Base-by-base conservation (phyloP, 2,888 invertebrate species). In the Cheilosia vernalis region DNA sequence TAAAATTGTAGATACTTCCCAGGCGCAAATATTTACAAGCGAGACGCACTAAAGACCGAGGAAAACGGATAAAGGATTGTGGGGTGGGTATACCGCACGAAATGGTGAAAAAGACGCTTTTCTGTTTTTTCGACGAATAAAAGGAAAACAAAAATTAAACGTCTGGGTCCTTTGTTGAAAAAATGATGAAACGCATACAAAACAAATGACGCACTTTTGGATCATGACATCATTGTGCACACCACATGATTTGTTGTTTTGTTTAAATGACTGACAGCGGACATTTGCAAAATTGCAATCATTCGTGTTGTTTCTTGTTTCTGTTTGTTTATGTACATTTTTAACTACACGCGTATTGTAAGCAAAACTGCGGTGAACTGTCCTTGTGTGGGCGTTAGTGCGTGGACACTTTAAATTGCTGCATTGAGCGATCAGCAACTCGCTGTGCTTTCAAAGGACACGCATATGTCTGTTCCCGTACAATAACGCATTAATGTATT, bases 161-260 rank as follows among this genome's bases (percentile, higher is more conserved):
- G 58, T 76, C 77, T 67, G 58, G 44, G 24, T 47, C 69, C 30
- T 78, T 78, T 78, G 69, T 69, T 63, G 63, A 78, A 37, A 37
- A 37, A 13, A 47, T 56, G 40, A 27, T 17, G 40, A 63, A 69
- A 73, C 78, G 63, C 69, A 78, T 27, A 70, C 55, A 63, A 78
- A 69, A 78, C 69, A 69, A 70, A 70, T 78, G 78, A 78, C 69
- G 78, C 78, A 78, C 78, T 77, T 78, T 78, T 56, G 37, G 55
- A 70, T 56, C 78, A 70, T 37, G 63, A 70, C 63, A 61, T 55
- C 61, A 78, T 78, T 78, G 77, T 69, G 4, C 24, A 27, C 17
- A 37, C 0, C 13, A 13, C 13, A 51, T 21, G 21, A 19, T 58
- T 76, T 53, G 9, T 60, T 42, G 5, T 77, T 60, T 44, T 40